Evolutionary conservation across 2,113 vertebrate genomes (phyloP).

Genomic region (Salminus brasiliensis): DNA sequence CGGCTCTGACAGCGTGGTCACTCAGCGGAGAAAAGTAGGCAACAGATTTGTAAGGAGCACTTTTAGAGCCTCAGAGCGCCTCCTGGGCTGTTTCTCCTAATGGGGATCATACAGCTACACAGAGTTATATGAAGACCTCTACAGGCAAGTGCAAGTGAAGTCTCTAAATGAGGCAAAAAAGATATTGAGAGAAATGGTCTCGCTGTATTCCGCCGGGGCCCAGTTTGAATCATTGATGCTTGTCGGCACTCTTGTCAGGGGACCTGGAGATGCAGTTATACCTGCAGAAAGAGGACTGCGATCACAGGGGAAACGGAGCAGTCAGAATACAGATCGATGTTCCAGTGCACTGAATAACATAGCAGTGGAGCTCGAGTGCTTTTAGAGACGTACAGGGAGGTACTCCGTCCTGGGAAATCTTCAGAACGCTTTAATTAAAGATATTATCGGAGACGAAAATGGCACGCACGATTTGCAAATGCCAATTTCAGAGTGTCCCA

Average conservation of each 20-base stretch:
- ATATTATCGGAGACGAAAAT: not conserved
- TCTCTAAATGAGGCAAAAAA: constrained; percentile 52
- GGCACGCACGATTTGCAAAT: too few species aligned
- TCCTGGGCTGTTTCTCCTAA: constrained; percentile 46
- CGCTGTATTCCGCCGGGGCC: constrained; percentile 45
- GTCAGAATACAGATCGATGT: constrained; percentile 51
- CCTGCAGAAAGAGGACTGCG: constrained; percentile 45
- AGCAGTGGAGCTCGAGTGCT: not conserved
- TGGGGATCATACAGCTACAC: constrained; percentile 44
- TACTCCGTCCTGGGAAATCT: constrained; percentile 5
- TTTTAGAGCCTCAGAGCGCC: constrained; percentile 22
- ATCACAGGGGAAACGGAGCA: constrained; percentile 35
- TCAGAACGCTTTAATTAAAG: not conserved
- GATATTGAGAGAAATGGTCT: constrained; percentile 48
- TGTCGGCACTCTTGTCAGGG: constrained; percentile 57
- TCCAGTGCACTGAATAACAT: constrained; percentile 19
- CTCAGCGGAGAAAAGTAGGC: constrained; percentile 33
- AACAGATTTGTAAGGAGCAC: constrained; percentile 25
- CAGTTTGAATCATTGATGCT: constrained; percentile 56
- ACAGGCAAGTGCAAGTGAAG: constrained; percentile 27
- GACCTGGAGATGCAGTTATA: constrained; percentile 47
- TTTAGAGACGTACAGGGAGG: constrained; percentile 18
- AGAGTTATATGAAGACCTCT: constrained; percentile 42
- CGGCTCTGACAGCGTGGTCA: constrained; percentile 43
- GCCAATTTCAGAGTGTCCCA: not conserved